Base-by-base conservation (phyloP, 2,113 vertebrate species). In the Clarias magur region DNA sequence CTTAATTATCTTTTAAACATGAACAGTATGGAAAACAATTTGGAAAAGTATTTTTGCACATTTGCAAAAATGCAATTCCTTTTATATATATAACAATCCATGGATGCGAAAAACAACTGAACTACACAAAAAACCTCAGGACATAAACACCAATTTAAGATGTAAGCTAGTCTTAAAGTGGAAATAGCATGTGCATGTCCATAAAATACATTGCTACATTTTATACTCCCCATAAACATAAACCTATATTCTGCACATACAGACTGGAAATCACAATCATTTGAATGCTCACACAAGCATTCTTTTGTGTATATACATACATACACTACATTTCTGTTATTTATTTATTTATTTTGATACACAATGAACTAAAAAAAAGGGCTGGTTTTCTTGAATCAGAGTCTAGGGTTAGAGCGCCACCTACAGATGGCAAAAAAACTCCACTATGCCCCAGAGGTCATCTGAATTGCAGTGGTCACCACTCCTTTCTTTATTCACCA, bases 391-490 rank as follows among this genome's bases (percentile, higher is more conserved):
- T 54, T 48, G 12, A 75, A 53, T 56, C 80, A 30, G 91, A 91
- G 85, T 34, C 53, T 88, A 86, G 92, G 92, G 92, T 87, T 93
- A 87, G 85, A 87, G 53, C 93, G 21, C 93, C 93, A 92, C 94
- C 94, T 94, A 90, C 89, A 90, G 94, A 90, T 57, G n/a, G 72
- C 30, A 84, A 67, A 34, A 48, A 59, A 62, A 91, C 82, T 30
- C 85, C 80, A 62, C 23, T 30, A 68, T 30, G 9, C 34, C 62
- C 75, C 60, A 42, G 34, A 70, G 73, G 34, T 42, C 16, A 88
- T 25, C 0, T 68, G 9, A 53, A 16, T 21, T 70, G 42, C 62
- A 65, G 57, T 56, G 56, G 65, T 54, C 76, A 54, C 63, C 83
- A 72, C 63, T 34, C 19, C 23, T 63, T 85, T n/a, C 57, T 21